Evolutionary conservation across 2,797 vertebrate genomes (phyloP), one percentile per base, ranked within the genome.

Genomic region (Micromesistius poutassou): DNA sequence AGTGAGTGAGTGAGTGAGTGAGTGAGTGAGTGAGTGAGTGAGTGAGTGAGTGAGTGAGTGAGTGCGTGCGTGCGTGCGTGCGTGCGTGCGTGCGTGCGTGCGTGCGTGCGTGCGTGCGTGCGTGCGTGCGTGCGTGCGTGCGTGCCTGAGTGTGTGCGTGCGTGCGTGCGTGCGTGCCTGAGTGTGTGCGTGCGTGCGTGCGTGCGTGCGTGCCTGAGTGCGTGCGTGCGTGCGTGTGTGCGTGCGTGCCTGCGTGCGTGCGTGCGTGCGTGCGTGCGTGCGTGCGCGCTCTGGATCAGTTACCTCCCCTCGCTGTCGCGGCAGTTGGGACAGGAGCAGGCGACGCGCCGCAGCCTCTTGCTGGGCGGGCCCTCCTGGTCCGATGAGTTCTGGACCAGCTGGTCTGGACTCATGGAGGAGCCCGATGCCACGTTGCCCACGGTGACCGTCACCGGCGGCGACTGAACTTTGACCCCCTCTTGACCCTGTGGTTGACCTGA

Each of bases 281-380:
- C 3, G 62, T 13, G n/a, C 28, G 62, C 28, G 10, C 12, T 28
- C 62, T 68, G 62, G 9, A 6, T 4, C n/a, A 62, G 83, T 78
- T 95, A 98, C 98, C 98, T 98, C 91, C 97, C 97, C 90, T 99
- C 98, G 89, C 97, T 97, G 77, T 99, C 98, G 88, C 98, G 95
- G 93, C 98, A 99, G 89, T 99, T 99, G 74, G 98, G 98, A 90
- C 98, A 99, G 0, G 98, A 98, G 85, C 98, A 99, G 82, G 98
- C 98, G 66, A 99, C 97, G 75, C 98, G 95, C 78, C 97, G 95
- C 6, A 98, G 90, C 83, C 97, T 95, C 92, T 99, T 99, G 92
- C 97, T 97, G 55, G 98, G 96, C 5, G 95, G 96, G 1, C 95
- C 95, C 82, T 99, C 98, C 89, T 97, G 97, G 87, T 99, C 98